These are phyloP conservation scores for Oryzias sinensis DNA, from an alignment of 2,797 vertebrate species.

Conservation along the genomic window DNA sequence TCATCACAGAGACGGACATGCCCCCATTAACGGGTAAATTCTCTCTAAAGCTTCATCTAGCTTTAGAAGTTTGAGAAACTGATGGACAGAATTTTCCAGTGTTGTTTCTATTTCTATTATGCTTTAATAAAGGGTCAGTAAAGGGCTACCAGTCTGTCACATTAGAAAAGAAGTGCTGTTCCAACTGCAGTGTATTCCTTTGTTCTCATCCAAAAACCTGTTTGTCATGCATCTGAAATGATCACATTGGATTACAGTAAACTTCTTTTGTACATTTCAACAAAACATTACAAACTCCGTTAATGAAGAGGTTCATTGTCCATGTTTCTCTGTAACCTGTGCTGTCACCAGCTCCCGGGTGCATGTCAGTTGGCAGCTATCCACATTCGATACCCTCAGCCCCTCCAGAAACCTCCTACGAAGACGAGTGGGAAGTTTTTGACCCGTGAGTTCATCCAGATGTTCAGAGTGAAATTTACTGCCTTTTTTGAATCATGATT, in stretches of 20 bases:
- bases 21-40: constrained; percentile 83
- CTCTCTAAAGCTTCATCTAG: background rate
- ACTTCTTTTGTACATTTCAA: background rate
- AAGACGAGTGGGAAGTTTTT: constrained; percentile 99
- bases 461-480: background rate
- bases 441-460: constrained; percentile 87
- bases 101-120: too few species aligned
- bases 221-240: background rate
- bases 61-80: too few species aligned
- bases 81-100: too few species aligned
- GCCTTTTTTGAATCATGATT: background rate
- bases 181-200: background rate
- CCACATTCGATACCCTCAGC: constrained; percentile 77
- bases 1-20: constrained; percentile 86
- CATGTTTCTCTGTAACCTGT: background rate
- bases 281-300: background rate
- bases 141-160: too few species aligned
- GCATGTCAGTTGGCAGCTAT: constrained; percentile 85
- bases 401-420: constrained; percentile 91
- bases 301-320: background rate
- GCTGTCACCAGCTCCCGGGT: constrained; percentile 83
- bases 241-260: too few species aligned
- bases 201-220: background rate
- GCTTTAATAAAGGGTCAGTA: too few species aligned
- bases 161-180: too few species aligned